Evolutionary conservation across 2,888 invertebrate genomes (phyloP).

Genomic region (Dysmachus trigonus): DNA sequence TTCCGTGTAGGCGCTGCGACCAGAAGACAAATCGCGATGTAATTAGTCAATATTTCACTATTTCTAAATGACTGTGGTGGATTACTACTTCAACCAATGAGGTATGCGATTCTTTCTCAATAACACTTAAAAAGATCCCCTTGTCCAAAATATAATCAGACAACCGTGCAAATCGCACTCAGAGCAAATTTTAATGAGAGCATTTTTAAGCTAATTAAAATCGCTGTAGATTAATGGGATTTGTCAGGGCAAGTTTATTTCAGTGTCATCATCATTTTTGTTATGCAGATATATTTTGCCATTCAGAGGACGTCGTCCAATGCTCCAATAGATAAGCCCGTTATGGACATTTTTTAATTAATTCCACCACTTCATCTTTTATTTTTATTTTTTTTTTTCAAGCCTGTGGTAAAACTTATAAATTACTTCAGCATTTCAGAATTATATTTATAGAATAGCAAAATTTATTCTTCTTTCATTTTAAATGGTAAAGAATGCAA

Average conservation of each 20-base stretch:
- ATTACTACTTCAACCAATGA: not conserved
- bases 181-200: not conserved
- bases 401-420: no score
- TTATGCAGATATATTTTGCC: not conserved
- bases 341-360: not conserved
- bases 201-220: not conserved
- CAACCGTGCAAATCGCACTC: not conserved
- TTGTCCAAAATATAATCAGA: not conserved
- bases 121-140: not conserved
- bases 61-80: not conserved
- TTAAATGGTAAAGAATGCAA: no score
- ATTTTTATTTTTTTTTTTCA: not conserved
- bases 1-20: not conserved
- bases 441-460: no score
- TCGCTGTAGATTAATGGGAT: not conserved
- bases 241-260: not conserved
- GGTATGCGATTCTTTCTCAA: not conserved
- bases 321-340: not conserved
- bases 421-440: no score
- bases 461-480: no score
- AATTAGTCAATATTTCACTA: constrained; percentile 16
- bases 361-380: not conserved
- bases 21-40: constrained; percentile 23
- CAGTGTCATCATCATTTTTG: not conserved
- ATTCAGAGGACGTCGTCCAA: not conserved